These are phyloP conservation scores for Garra rufa DNA, from an alignment of 2,113 vertebrate genomes.

Conservation along the genomic window DNA sequence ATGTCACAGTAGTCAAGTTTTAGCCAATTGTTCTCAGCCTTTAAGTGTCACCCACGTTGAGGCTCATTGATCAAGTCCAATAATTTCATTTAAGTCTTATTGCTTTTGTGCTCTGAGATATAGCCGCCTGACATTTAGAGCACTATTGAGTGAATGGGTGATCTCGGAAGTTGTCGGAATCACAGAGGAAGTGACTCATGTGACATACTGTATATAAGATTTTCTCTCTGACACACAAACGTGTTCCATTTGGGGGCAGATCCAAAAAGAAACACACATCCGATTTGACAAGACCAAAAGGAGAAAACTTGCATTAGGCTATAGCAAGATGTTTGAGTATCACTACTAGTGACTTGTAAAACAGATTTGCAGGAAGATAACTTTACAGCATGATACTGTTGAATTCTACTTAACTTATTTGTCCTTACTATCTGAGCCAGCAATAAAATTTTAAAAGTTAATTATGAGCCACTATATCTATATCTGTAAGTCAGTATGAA, in stretches of 20 bases:
- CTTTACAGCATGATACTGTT: not conserved
- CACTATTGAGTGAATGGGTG: slow-evolving; percentile 18
- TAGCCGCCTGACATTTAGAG: slow-evolving; percentile 12
- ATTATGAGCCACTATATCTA: not conserved
- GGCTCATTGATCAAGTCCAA: slow-evolving; percentile 23
- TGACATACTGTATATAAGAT: slow-evolving; percentile 1
- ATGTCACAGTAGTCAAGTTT: not conserved
- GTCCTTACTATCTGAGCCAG: too few relatives aligned
- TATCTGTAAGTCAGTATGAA: not conserved
- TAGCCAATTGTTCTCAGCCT: not conserved
- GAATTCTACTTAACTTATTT: not conserved
- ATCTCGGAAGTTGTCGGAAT: not conserved
- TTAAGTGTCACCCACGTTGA: not conserved
- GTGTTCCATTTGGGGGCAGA: not conserved
- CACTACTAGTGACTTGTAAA: not conserved
- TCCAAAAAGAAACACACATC: not conserved
- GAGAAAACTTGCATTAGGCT: not conserved
- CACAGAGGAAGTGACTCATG: slow-evolving; percentile 31
- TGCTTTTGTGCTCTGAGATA: slow-evolving; percentile 15
- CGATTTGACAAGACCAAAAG: not conserved
- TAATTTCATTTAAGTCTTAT: slow-evolving; percentile 8
- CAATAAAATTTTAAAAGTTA: not conserved
- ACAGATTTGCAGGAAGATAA: not conserved
- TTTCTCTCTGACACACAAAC: not conserved
- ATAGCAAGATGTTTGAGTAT: not conserved